Evolutionary conservation across 2,888 invertebrate species (phyloP).

Genomic region (Steinernema carpocapsae): DNA sequence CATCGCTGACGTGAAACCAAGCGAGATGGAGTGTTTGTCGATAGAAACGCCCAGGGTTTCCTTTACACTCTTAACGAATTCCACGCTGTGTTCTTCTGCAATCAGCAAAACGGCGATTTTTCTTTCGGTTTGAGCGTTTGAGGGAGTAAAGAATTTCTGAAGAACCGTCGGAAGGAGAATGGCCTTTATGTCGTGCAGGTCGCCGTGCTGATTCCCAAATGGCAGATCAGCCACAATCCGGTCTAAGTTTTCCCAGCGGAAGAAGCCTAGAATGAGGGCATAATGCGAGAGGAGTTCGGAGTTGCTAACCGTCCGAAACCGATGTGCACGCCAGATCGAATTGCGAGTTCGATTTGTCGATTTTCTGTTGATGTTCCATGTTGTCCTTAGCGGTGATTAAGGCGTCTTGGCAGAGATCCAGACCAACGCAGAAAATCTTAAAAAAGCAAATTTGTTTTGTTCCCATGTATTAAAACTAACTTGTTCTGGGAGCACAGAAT

Average conservation of each 20-base stretch:
- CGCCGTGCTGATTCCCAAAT: constrained; percentile 20
- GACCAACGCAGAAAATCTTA: constrained; percentile 2
- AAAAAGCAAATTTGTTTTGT: background rate
- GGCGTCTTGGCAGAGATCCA: background rate
- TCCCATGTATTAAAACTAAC: background rate
- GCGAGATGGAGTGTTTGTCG: background rate
- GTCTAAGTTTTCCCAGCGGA: constrained; percentile 3
- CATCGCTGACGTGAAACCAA: background rate
- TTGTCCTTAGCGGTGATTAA: background rate
- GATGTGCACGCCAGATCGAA: background rate
- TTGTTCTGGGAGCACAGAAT: background rate
- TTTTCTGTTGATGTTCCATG: background rate
- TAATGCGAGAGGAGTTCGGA: too few relatives aligned
- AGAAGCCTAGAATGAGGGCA: background rate
- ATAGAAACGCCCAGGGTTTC: background rate
- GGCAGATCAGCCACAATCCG: constrained; percentile 20
- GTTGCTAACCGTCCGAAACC: too few relatives aligned
- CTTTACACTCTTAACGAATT: background rate
- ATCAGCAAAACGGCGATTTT: constrained; percentile 9
- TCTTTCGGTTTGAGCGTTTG: background rate
- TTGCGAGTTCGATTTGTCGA: background rate
- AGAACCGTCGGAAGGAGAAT: background rate
- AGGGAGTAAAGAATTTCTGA: background rate
- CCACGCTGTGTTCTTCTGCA: constrained; percentile 1
- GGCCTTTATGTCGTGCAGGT: background rate